Conservation (phyloP, 2,797 vertebrate species). For the Muraenolepis orangiensis region DNA sequence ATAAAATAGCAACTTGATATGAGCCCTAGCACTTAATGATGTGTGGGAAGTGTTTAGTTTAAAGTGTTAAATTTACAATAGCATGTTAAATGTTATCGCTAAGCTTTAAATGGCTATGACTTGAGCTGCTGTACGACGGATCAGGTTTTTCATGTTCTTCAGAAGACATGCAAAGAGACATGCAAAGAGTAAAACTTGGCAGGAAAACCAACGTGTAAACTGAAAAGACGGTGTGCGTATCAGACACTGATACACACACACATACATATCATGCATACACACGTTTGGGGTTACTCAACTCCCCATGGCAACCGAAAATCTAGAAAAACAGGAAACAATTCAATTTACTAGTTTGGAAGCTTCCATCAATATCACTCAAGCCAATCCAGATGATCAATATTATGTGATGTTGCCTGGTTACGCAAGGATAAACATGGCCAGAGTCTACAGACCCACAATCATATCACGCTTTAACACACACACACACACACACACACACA, state of each 20-base stretch:
- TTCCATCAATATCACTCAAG: slow-evolving; percentile 43
- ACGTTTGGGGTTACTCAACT: background rate
- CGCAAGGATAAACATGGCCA: slow-evolving; percentile 16
- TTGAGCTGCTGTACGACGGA: background rate
- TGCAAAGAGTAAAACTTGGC: background rate
- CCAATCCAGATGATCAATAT: slow-evolving; percentile 57
- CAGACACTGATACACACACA: slow-evolving; percentile 4
- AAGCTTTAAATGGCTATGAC: background rate
- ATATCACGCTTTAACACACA: slow-evolving; percentile 12
- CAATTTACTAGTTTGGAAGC: slow-evolving; percentile 14
- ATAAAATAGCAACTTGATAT: background rate
- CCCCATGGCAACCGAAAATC: background rate
- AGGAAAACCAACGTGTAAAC: too few species aligned
- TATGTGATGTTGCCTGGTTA: slow-evolving; percentile 54
- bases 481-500: slow-evolving; percentile 18
- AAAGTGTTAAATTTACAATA: background rate
- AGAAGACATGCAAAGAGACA: background rate
- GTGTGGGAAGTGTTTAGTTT: background rate
- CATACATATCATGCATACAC: too few species aligned
- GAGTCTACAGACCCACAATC: slow-evolving; percentile 43
- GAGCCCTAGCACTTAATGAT: background rate
- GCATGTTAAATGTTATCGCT: background rate
- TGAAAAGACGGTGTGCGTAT: too few species aligned
- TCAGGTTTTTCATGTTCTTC: too few species aligned
- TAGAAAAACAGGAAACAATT: slow-evolving; percentile 28